phyloP scores from a whole-genome alignment of 1,140 invertebrate species.

The Drosophila simulans region DNA sequence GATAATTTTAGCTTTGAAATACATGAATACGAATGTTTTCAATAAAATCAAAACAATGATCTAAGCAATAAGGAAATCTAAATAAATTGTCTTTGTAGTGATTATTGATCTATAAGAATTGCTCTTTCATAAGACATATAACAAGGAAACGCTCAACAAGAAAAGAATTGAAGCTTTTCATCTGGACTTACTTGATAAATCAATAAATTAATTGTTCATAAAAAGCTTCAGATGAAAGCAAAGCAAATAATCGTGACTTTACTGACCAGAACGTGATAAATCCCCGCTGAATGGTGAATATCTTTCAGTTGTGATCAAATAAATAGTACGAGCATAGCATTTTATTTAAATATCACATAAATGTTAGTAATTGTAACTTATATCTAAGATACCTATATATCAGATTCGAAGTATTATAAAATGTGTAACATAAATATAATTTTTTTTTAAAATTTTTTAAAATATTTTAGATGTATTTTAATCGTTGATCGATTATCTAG shows the following conservation, averaged over 20 bases:
- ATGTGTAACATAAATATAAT: too few species aligned
- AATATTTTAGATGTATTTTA: too few species aligned
- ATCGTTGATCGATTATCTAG: too few species aligned
- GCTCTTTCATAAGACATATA: background rate
- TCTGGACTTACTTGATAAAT: conserved; percentile 22
- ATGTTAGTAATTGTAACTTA: too few species aligned
- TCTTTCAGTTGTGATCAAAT: background rate
- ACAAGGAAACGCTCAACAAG: conserved; percentile 18
- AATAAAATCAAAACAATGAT: background rate
- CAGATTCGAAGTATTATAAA: too few species aligned
- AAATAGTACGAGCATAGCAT: background rate
- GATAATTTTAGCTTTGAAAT: too few species aligned
- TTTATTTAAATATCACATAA: too few species aligned
- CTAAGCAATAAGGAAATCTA: background rate
- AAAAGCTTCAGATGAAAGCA: background rate
- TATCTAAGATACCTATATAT: too few species aligned
- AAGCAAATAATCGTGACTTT: conserved; percentile 8
- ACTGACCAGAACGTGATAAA: background rate
- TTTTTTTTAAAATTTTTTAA: too few species aligned
- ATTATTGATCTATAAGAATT: background rate
- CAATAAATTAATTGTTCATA: conserved; percentile 16
- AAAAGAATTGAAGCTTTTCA: background rate
- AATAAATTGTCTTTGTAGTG: background rate
- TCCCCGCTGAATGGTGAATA: conserved; percentile 1
- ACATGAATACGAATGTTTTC: background rate